phyloP scores from a whole-genome alignment of 2,888 invertebrate genomes.

The Ptilodon capucinus region DNA sequence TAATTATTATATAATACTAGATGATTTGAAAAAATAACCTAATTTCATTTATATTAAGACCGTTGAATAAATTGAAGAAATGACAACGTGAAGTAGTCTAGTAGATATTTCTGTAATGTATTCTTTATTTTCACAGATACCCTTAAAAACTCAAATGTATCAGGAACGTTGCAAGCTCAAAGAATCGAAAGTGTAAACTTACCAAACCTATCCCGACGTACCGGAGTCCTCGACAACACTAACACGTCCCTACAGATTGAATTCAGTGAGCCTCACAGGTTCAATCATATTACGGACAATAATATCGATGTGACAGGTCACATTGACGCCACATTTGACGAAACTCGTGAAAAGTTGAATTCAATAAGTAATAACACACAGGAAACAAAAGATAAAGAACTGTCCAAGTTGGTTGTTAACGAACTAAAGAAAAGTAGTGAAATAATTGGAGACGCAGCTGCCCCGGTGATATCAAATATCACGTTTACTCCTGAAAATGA shows the following conservation, averaged over 20 bases:
- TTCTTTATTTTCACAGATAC: constrained; percentile 64
- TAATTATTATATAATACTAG: constrained; percentile 17
- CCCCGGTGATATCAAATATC: constrained; percentile 63
- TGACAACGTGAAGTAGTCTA: too few relatives aligned
- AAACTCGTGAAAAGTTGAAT: constrained; percentile 42
- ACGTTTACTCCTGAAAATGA: constrained; percentile 75
- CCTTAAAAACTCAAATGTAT: constrained; percentile 46
- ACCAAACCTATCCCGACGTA: constrained; percentile 44
- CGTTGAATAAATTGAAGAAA: too few relatives aligned
- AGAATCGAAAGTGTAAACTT: constrained; percentile 39
- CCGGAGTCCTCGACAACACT: constrained; percentile 28
- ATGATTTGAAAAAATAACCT: not conserved
- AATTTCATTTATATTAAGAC: too few relatives aligned
- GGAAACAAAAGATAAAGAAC: constrained; percentile 52
- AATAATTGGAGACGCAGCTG: constrained; percentile 56
- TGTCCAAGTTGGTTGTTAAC: constrained; percentile 68
- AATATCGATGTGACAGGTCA: constrained; percentile 58
- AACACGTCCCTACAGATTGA: constrained; percentile 59
- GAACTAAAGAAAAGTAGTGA: constrained; percentile 63
- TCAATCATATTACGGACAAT: constrained; percentile 58
- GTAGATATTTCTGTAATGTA: too few relatives aligned
- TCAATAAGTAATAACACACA: constrained; percentile 54
- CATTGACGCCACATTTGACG: constrained; percentile 38
- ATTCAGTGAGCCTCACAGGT: constrained; percentile 49
- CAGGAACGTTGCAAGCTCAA: constrained; percentile 57